These are phyloP conservation scores for Axinella damicornis DNA, from an alignment of 37 sponge, comb jelly and placozoan genomes.

Conservation along the genomic window DNA sequence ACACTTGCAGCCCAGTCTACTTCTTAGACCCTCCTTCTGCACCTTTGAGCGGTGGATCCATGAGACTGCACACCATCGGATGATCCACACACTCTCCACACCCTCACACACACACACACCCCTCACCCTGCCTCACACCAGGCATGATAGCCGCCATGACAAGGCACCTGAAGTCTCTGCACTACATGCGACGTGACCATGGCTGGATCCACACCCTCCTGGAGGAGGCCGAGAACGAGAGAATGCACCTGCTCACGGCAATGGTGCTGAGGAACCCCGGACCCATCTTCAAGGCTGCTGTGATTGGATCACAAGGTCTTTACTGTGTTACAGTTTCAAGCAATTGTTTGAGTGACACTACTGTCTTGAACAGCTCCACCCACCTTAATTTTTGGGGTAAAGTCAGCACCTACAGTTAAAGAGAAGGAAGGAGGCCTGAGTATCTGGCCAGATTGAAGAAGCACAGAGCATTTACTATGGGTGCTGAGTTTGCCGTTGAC, in stretches of 20 bases:
- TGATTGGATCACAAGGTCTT: constrained; percentile 74
- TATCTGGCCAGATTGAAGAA: too few relatives aligned
- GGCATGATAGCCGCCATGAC: constrained; percentile 94
- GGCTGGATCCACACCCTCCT: constrained; percentile 96
- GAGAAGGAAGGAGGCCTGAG: too few relatives aligned
- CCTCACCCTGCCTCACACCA: not conserved
- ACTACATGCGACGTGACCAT: constrained; percentile 80
- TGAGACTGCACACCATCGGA: too few relatives aligned
- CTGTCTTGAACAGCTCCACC: too few relatives aligned
- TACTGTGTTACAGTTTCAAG: not conserved
- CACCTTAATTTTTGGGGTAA: too few relatives aligned
- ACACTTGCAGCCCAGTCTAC: too few relatives aligned
- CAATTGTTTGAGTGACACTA: too few relatives aligned
- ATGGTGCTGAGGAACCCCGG: constrained; percentile 78
- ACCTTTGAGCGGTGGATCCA: too few relatives aligned
- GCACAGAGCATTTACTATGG: too few relatives aligned
- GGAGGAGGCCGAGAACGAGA: constrained; percentile 96
- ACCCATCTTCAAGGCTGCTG: constrained; percentile 63
- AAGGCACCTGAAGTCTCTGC: constrained; percentile 85
- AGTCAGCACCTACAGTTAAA: too few relatives aligned
- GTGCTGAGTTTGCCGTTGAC: too few relatives aligned
- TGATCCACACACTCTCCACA: not conserved
- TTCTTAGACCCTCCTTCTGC: too few relatives aligned
- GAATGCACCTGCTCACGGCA: constrained; percentile 93
- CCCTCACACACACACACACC: not conserved